phyloP scores from a whole-genome alignment of 2,888 invertebrate genomes.

The Scelioninae gen. 1 region DNA sequence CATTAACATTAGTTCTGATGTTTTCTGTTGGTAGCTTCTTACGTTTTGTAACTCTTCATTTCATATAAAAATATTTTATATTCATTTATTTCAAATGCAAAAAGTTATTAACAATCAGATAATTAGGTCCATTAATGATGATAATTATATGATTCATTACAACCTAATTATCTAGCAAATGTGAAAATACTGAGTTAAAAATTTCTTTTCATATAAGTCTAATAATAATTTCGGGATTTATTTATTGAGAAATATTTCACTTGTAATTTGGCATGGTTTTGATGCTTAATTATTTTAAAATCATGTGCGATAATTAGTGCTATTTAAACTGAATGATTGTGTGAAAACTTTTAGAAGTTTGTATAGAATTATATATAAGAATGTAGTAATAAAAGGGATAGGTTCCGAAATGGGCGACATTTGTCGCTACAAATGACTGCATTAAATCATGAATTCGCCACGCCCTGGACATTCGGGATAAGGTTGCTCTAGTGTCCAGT shows the following conservation, averaged over 20 bases:
- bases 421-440: constrained; percentile 83
- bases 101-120: not conserved
- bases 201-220: no score
- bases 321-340: constrained; percentile 10
- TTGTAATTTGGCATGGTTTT: not conserved
- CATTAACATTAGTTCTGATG: constrained; percentile 61
- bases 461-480: constrained; percentile 83
- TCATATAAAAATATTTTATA: not conserved
- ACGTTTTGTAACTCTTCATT: constrained; percentile 29
- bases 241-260: not conserved
- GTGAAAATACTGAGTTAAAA: no score
- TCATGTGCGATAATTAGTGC: constrained; percentile 11
- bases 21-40: constrained; percentile 22
- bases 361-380: constrained; percentile 32
- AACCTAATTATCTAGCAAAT: no score
- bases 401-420: constrained; percentile 74
- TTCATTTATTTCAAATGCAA: not conserved
- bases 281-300: not conserved
- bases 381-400: constrained; percentile 64
- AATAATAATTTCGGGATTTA: not conserved
- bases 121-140: no score
- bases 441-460: constrained; percentile 83
- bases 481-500: constrained; percentile 82
- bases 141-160: no score
- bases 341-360: constrained; percentile 35